phyloP scores from a whole-genome alignment of 2,113 vertebrate genomes.

The Perognathus longimembris region DNA sequence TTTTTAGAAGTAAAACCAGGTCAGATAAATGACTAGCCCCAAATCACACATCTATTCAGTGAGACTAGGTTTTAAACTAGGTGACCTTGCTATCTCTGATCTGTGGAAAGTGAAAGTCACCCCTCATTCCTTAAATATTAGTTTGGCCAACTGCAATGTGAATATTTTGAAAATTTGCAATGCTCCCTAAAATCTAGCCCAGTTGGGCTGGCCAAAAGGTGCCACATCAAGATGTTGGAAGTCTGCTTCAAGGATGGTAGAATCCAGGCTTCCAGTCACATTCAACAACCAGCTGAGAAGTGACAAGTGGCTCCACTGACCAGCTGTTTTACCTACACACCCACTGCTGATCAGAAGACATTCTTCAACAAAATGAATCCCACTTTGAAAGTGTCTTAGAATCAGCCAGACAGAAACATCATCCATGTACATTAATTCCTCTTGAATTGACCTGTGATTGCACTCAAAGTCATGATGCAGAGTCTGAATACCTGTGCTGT shows the following conservation, averaged over 20 bases:
- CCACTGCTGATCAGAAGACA: conserved; percentile 17
- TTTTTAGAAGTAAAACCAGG: not conserved
- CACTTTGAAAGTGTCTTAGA: not conserved
- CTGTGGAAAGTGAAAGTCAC: conserved; percentile 16
- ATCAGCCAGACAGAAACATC: not conserved
- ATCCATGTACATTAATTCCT: not conserved
- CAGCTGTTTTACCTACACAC: not conserved
- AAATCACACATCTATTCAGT: not conserved
- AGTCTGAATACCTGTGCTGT: not conserved
- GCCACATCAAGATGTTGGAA: not conserved
- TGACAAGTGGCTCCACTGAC: not conserved
- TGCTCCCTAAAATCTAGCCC: not conserved
- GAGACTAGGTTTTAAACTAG: not conserved
- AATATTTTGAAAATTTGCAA: not conserved
- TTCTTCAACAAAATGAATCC: not conserved
- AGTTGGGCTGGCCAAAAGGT: not conserved
- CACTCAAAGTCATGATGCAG: not conserved
- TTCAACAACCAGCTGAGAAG: not conserved
- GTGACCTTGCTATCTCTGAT: not conserved
- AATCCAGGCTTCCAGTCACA: not conserved
- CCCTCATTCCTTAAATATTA: not conserved
- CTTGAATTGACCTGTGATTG: not conserved
- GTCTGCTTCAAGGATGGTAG: not conserved
- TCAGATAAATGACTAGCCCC: not conserved
- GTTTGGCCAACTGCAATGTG: not conserved